Base-by-base conservation (phyloP, 53 echinoderm and acorn worm species). In the Crossaster papposus region DNA sequence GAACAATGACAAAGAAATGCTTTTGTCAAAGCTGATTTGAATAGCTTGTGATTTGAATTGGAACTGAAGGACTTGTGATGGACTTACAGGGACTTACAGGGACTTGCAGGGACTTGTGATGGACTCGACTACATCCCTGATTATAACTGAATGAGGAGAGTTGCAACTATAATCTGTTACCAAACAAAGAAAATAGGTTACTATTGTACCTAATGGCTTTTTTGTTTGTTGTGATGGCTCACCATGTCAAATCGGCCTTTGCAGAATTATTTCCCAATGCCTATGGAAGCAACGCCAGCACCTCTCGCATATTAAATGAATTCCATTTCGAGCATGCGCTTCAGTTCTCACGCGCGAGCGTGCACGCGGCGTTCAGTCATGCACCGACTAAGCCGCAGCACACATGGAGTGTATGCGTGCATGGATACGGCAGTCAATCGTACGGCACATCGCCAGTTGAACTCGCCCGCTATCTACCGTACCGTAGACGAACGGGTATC, bases 381-480 rank as follows among this genome's bases (percentile, higher is more conserved):
- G 36, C 35, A 58, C 54, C 50, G 11, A n/a, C 80, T 80, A 58
- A 80, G 80, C 80, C 17, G 55, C 26, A 44, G 50, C 80, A 58
- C 38, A 38, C 80, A 33, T 12, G 71, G 20, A 32, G 17, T 44
- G 44, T 44, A 9, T 44, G 54, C 30, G 22, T 80, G 58, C 80
- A n/a, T 80, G 80, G 80, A 80, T 80, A 80, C 80, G 50, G 80
- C 80, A 55, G 31, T 58, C 80, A 58, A 80, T 35, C 36, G 80
- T 33, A 30, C 15, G 33, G n/a, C 58, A 58, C 31, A 28, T 26
- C 58, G 80, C 51, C 44, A 23, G 26, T 13, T 78, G 50, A 78
- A 78, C 51, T 78, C 51, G 14, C 78, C 51, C 26, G 78, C 75
- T 74, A 33, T 74, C 75, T 74, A 74, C 34, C 10, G 75, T 74